A percentile compares a stretch with the other conserved stretches of the same genome.
phyloP scores from a whole-genome alignment of 2,797 vertebrate genomes.

The Epinephelus awoara region DNA sequence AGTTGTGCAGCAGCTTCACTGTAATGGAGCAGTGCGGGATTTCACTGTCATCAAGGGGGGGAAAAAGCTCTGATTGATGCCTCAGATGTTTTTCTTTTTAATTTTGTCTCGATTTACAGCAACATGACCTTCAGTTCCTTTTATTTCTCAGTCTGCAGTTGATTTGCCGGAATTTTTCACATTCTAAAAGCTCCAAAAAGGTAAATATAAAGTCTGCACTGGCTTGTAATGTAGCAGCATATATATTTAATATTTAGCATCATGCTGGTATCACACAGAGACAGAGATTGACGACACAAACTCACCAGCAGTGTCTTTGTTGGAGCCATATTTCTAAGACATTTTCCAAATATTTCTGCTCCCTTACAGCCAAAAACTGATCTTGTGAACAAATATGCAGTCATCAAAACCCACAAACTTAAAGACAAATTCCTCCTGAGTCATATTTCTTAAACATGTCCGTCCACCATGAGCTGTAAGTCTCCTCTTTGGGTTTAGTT shows the following conservation, averaged over 20 bases:
- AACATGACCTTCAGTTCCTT: conserved; percentile 3
- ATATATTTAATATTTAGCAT: background rate
- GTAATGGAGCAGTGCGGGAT: conserved; percentile 43
- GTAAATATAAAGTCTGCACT: background rate
- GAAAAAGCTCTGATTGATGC: conserved; percentile 51
- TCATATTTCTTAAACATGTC: background rate
- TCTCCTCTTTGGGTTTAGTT: background rate
- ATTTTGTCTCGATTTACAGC: conserved; percentile 19
- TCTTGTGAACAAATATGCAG: background rate
- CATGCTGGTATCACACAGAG: background rate
- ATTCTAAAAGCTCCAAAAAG: background rate
- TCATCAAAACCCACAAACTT: background rate
- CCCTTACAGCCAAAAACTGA: background rate
- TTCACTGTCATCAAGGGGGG: conserved; percentile 51
- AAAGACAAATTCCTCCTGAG: background rate
- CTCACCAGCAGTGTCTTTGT: no score
- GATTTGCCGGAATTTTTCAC: background rate
- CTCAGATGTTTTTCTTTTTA: background rate
- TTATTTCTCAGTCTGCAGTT: background rate
- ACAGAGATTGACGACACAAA: no score
- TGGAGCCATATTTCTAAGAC: background rate
- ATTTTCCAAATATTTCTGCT: background rate
- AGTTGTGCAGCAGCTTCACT: conserved; percentile 43
- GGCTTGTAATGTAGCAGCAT: background rate
- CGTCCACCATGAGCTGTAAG: background rate